Evolutionary conservation across 2,888 invertebrate genomes (phyloP).

Genomic region (Dicranocentrus wangi): DNA sequence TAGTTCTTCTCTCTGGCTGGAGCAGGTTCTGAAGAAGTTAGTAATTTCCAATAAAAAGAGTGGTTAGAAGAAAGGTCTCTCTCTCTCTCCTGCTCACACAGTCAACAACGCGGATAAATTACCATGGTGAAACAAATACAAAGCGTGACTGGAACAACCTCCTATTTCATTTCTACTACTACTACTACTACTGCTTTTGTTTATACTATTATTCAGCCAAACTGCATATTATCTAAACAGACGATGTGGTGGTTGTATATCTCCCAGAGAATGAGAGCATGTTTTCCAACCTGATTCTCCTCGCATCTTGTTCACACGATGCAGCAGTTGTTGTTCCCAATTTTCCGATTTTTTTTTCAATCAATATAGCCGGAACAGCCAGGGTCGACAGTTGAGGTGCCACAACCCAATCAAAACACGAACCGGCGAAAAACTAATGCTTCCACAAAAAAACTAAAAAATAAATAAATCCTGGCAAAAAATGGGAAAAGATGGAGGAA

Average conservation of each 20-base stretch:
- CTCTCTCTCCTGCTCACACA: no score
- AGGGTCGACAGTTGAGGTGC: not conserved
- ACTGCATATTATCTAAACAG: no score
- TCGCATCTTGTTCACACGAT: constrained; percentile 14
- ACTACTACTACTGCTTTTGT: not conserved
- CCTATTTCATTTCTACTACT: constrained; percentile 1
- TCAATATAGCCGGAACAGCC: constrained; percentile 19
- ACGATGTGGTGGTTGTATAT: no score
- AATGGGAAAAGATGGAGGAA: no score
- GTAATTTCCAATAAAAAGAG: constrained; percentile 39
- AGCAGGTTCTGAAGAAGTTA: constrained; percentile 31
- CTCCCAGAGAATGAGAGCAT: no score
- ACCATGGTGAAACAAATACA: constrained; percentile 25
- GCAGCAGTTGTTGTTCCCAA: constrained; percentile 23
- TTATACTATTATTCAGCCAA: no score
- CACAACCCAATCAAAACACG: not conserved
- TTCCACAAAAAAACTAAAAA: no score
- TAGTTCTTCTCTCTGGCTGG: not conserved
- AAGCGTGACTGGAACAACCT: constrained; percentile 40
- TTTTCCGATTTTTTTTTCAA: constrained; percentile 22
- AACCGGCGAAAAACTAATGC: no score
- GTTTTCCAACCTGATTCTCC: not conserved
- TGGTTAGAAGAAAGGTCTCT: not conserved
- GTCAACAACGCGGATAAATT: constrained; percentile 38
- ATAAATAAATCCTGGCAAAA: no score